Evolutionary conservation across 2,888 invertebrate species (phyloP), one percentile per base, ranked within the genome.

Genomic region (Elysia crispata): DNA sequence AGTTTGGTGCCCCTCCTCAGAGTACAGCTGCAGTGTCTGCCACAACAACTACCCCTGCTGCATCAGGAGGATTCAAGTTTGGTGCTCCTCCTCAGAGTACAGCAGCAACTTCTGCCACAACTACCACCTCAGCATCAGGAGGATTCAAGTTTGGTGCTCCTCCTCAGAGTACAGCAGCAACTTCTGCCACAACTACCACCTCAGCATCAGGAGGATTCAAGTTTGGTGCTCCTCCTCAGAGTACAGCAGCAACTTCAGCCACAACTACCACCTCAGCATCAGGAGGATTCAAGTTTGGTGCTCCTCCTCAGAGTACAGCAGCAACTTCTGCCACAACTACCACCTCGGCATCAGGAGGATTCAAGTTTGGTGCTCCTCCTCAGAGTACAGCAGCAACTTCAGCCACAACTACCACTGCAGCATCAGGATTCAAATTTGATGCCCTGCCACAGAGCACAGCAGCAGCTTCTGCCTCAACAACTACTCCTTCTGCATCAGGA

Each of bases 231-330:
- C 41, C 41, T 15, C 25, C 25, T 60, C n/a, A 25, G 60, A n/a
- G 6, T 5, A 60, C 3, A 67, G 20, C 20, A 25, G 20, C 13
- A 28, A 3, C 18, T 28, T 72, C 54, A 28, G 72, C 72, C n/a
- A 50, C 72, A 5, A 23, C 72, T n/a, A 60, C 57, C 20, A 1
- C 70, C 25, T 28, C 69, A 13, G 18, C 75, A 28, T 77, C 57
- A 49, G 73, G 78, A 64, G 85, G 85, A 15, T 86, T 86, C 70
- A 83, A 77, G 20, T 85, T 87, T 82, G 85, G 82, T 54, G 57
- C 54, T 23, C 49, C 62, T 25, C 73, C 25, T 66, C 25, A 18
- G 30, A 49, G 49, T 25, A 67, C 73, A 15, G 31, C 83, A 30
- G 15, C 76, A n/a, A 31, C 70, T 20, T 11, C 78, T 69, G 15